Evolutionary conservation across 2,113 vertebrate species (phyloP).

Genomic region (Xiphophorus couchianus): DNA sequence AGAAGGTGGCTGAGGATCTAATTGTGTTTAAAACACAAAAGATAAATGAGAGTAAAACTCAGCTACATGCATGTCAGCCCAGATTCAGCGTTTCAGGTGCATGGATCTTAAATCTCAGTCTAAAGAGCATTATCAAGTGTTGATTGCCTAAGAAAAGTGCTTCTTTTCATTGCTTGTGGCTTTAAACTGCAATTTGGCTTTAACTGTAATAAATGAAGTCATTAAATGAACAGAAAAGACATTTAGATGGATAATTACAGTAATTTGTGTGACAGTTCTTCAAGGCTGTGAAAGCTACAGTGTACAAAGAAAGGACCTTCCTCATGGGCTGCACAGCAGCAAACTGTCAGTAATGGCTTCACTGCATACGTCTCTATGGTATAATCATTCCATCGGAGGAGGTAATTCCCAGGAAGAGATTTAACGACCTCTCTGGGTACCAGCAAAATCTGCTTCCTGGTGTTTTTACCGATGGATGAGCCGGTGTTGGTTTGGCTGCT

Average conservation of each 20-base stretch:
- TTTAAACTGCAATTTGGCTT: not conserved
- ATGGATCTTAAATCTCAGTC: not conserved
- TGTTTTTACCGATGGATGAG: not conserved
- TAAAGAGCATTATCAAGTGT: not conserved
- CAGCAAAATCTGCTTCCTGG: not conserved
- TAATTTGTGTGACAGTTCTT: constrained; percentile 1
- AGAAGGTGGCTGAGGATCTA: not conserved
- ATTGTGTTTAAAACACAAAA: not conserved
- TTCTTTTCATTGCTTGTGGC: not conserved
- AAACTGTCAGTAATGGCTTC: not conserved
- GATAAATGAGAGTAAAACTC: not conserved
- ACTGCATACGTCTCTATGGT: not conserved
- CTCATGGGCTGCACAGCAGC: not conserved
- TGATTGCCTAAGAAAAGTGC: not conserved
- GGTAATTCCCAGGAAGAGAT: not conserved
- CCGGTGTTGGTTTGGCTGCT: not conserved
- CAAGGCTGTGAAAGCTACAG: not conserved
- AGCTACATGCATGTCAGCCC: not conserved
- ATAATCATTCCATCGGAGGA: not conserved
- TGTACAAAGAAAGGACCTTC: not conserved
- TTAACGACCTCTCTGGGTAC: not conserved
- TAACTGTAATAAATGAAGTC: not conserved
- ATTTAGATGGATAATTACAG: constrained; percentile 1
- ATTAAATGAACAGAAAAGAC: not conserved
- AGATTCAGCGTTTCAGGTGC: not conserved